Percentiles rank a stretch among this genome's conserved stretches.
Evolutionary conservation across 2,113 vertebrate genomes (phyloP).

Genomic region (Machaerirhynchus nigripectus): DNA sequence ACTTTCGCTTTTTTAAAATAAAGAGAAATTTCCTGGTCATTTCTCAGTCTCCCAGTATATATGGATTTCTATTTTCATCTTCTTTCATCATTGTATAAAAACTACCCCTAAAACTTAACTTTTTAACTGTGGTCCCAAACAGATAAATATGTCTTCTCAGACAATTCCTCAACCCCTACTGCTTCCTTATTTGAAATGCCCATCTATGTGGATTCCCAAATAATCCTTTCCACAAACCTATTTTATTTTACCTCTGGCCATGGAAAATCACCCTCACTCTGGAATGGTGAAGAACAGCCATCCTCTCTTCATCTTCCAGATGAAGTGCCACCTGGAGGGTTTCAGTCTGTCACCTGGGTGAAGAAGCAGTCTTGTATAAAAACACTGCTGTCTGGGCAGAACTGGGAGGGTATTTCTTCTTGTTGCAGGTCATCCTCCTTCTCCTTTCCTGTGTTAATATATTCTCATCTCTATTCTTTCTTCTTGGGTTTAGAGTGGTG

Average conservation of each 20-base stretch:
- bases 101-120: background rate
- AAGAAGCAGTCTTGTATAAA: background rate
- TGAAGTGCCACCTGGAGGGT: background rate
- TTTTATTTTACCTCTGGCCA: background rate
- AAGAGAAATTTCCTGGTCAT: background rate
- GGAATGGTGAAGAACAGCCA: background rate
- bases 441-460: background rate
- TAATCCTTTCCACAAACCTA: background rate
- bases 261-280: background rate
- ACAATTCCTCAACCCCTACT: background rate
- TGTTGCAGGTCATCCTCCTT: background rate
- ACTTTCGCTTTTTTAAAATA: background rate
- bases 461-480: background rate
- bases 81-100: background rate
- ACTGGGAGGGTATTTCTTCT: background rate
- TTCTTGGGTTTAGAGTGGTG: background rate
- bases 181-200: background rate
- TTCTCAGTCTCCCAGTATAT: background rate
- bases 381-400: rapidly evolving
- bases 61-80: background rate
- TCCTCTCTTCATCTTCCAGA: background rate
- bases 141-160: background rate
- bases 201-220: background rate
- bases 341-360: background rate
- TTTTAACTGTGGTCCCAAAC: background rate